Conservation (phyloP, 2,113 vertebrate species). For the pig (Sus scrofa) region DNA sequence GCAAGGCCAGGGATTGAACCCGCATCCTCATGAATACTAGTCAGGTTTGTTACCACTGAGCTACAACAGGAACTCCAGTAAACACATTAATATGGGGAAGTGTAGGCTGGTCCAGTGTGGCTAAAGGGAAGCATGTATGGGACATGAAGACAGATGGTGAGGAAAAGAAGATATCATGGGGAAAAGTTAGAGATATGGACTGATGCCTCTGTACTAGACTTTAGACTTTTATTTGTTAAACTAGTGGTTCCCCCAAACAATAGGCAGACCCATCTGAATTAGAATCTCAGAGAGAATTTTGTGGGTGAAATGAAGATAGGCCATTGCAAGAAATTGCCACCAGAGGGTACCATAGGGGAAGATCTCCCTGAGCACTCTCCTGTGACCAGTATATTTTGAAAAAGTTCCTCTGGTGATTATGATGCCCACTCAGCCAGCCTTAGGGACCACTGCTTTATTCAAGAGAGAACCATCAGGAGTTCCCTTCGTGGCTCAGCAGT, state of each 20-base stretch:
- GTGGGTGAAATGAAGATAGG: neutral
- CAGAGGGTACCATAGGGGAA: conserved; percentile 61
- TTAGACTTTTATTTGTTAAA: conserved; percentile 50
- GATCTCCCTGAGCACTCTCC: neutral
- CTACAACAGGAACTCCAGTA: neutral
- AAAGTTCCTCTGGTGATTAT: neutral
- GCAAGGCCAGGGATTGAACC: too few relatives aligned
- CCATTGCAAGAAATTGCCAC: conserved; percentile 59
- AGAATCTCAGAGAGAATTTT: neutral
- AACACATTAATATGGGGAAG: neutral
- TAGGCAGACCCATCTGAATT: neutral
- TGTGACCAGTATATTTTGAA: neutral
- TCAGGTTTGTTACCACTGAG: too few relatives aligned
- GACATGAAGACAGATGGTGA: neutral
- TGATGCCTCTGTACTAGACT: neutral
- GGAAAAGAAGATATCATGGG: neutral
- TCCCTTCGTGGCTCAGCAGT: too few relatives aligned
- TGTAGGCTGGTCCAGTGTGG: neutral
- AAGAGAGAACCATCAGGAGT: neutral
- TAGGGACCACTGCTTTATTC: neutral
- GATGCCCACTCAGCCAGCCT: neutral
- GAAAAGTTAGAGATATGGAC: neutral
- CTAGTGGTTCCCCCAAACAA: neutral
- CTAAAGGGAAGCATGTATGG: neutral
- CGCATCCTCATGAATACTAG: too few relatives aligned